Evolutionary conservation across 2,797 vertebrate genomes (phyloP).

Genomic region (Bovichtus variegatus): DNA sequence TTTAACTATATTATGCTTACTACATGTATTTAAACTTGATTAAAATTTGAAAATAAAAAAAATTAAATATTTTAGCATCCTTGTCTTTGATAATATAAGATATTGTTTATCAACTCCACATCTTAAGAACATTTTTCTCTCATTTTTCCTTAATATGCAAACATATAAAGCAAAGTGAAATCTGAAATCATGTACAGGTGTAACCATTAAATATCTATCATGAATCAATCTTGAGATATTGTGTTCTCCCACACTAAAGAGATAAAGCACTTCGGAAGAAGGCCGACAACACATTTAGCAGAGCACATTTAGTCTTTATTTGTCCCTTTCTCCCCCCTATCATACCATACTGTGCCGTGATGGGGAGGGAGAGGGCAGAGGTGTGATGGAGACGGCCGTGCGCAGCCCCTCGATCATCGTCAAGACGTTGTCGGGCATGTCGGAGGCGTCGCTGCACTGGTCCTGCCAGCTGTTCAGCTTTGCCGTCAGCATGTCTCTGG

Average conservation of each 20-base stretch:
- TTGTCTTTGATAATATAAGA: background rate
- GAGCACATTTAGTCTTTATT: background rate
- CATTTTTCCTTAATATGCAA: background rate
- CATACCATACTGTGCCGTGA: conserved; percentile 89
- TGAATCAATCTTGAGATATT: background rate
- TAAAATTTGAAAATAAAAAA: no score
- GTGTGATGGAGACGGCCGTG: conserved; percentile 87
- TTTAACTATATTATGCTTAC: background rate
- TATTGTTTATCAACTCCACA: background rate
- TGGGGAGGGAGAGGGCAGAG: conserved; percentile 90
- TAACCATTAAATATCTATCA: background rate
- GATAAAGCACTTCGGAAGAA: background rate
- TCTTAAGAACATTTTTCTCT: background rate
- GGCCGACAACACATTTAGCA: background rate
- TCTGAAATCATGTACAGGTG: background rate
- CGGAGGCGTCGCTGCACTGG: conserved; percentile 91
- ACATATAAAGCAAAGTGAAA: background rate
- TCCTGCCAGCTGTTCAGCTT: conserved; percentile 95
- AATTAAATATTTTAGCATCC: background rate
- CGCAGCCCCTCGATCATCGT: conserved; percentile 93
- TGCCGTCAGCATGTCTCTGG: conserved; percentile 87
- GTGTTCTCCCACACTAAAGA: conserved; percentile 4
- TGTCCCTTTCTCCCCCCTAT: background rate
- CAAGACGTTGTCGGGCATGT: conserved; percentile 90
- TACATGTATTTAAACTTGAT: background rate